Conservation (phyloP, 2,797 vertebrate genomes). For the Stomatorhinus walkeri region DNA sequence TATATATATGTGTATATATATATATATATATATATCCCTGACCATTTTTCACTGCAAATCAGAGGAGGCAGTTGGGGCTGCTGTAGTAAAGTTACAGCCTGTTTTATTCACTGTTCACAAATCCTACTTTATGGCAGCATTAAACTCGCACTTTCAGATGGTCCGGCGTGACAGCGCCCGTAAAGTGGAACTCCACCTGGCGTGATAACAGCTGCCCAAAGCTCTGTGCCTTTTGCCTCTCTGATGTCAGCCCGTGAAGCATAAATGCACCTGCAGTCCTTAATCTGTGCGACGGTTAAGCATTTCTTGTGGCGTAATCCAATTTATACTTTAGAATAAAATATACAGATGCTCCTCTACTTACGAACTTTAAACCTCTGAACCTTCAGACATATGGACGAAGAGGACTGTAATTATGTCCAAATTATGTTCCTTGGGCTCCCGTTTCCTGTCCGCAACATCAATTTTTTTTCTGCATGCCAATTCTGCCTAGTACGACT, state of each 20-base stretch:
- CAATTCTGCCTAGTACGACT: too few species aligned
- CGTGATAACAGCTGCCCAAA: slow-evolving; percentile 90
- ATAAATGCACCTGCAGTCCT: not conserved
- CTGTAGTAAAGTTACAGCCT: slow-evolving; percentile 22
- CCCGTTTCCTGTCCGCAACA: too few species aligned
- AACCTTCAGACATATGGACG: too few species aligned
- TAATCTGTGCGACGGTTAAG: not conserved
- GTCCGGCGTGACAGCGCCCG: slow-evolving; percentile 90
- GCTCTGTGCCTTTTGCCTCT: slow-evolving; percentile 24
- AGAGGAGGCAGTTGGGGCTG: not conserved
- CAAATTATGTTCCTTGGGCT: too few species aligned
- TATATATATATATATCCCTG: not conserved
- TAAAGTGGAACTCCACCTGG: slow-evolving; percentile 91
- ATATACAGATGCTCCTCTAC: not conserved
- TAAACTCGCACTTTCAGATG: slow-evolving; percentile 95
- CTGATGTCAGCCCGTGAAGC: not conserved
- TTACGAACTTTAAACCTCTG: too few species aligned
- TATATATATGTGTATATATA: too few species aligned
- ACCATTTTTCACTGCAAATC: slow-evolving; percentile 23
- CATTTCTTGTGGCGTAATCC: not conserved
- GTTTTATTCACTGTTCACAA: slow-evolving; percentile 66
- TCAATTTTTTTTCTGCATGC: too few species aligned
- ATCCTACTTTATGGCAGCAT: slow-evolving; percentile 71
- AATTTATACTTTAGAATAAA: not conserved
- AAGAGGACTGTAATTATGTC: too few species aligned